Base-by-base conservation (phyloP, 2,113 vertebrate genomes). In the Aepyceros melampus region DNA sequence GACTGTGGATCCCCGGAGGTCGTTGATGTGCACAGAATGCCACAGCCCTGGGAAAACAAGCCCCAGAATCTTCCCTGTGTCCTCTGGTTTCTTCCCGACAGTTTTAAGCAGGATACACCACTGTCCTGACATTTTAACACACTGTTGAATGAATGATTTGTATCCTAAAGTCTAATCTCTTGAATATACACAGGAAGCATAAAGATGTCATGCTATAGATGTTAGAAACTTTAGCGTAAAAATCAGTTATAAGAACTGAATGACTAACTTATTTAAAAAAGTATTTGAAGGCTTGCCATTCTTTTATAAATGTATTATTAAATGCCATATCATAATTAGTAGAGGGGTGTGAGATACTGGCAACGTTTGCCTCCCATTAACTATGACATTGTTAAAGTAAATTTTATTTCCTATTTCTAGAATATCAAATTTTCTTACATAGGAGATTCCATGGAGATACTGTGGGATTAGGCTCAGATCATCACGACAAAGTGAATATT, bases 1-100 rank as follows among this genome's bases (percentile, higher is more conserved):
- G 97, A 99, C 98, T 27, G 98, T 99, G 82, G 99, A 99, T n/a
- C 94, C 98, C 97, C 99, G 99, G 45, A 99, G 99, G 97, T 99
- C 99, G 1, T 99, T 99, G 0, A 99, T 99, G 87, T 99, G 99
- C 97, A 99, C 99, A 0, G 99, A 99, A 91, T 97, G 99, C 99
- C 99, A 99, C 12, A 99, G 99, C 1, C 99, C 99, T 99, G 33
- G 56, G 79, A 62, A 58, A 6, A n/a, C 1, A 62, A n/a, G 76
- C 17, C 76, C 11, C 1, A 3, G 27, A 19, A 19, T 11, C 67
- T 19, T 7, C 27, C 11, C 40, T 2, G 36, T 9, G 78, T 47
- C 10, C 6, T 1, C 58, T 2, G 25, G 29, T 9, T 27, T 33
- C 33, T 56, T 33, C 51, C 3, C 1, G 1, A 29, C 1, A 15